Base-by-base conservation (phyloP, 2,113 vertebrate species). In the Cinclus cinclus region DNA sequence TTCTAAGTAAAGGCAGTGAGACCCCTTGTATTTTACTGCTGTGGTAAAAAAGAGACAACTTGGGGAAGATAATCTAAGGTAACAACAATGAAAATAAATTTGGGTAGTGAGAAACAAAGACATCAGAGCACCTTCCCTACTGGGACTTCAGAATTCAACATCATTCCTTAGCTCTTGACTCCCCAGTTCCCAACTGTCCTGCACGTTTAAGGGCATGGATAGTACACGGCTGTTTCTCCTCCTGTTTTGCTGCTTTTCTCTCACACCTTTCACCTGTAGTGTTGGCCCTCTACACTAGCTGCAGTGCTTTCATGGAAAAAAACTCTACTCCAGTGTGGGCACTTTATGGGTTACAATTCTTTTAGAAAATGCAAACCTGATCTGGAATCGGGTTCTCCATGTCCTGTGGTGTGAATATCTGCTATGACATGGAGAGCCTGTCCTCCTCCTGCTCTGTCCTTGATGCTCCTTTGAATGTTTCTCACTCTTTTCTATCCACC, bases 131-230 rank as follows among this genome's bases (percentile, higher is more conserved):
- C 2, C 12, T 46, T 82, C 22, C 6, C 6, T 74, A 30, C 17
- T 41, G 11, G 9, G 3, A 77, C 14, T n/a, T 49, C 22, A 49
- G 42, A 76, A 27, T 59, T 71, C 62, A 52, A 0, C 15, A 52
- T 87, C 19, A n/a, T 4, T 70, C 55, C 19, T 89, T 52, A 52
- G 9, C 37, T 76, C 31, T 49, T 1, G 1, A 31, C 25, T 56
- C 20, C 6, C 20, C 20, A 15, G 41, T 25, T 4, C 20, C 3
- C 0, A 0, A 1, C 23, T 28, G 35, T 37, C 33, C 23, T 27
- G 7, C 10, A 17, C 3, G 10, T 7, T 22, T n/a, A 13, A 5
- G 18, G 11, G 6, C n/a, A 49, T 13, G 13, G 30, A 10, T 55
- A 52, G 5, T 9, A 15, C 27, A 23, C 7, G 31, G 18, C 1